phyloP scores from a whole-genome alignment of 1,140 invertebrate genomes.

The Drosophila willistoni region DNA sequence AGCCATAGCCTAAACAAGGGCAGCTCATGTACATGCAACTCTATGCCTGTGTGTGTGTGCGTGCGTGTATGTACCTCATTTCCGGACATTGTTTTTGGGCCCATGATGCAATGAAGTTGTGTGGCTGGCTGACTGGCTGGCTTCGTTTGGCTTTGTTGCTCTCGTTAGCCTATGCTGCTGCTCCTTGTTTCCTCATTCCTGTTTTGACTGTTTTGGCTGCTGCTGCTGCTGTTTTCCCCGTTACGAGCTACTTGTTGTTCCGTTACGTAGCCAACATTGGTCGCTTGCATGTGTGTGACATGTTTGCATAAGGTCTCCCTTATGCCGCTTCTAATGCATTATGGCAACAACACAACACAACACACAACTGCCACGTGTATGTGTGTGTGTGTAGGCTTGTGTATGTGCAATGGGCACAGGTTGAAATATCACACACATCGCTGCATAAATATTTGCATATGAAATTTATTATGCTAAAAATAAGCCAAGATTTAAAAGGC shows the following conservation, averaged over 20 bases:
- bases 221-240: conserved; percentile 41
- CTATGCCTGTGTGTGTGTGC: conserved; percentile 23
- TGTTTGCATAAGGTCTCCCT: conserved; percentile 58
- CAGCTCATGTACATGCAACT: conserved; percentile 22
- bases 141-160: conserved; percentile 46
- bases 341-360: conserved; percentile 54
- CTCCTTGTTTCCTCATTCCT: conserved; percentile 4
- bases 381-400: not conserved
- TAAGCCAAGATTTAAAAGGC: conserved; percentile 77
- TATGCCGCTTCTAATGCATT: conserved; percentile 73
- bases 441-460: conserved; percentile 76
- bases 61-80: conserved; percentile 73
- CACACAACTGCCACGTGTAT: conserved; percentile 50
- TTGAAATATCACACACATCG: conserved; percentile 41
- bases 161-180: conserved; percentile 38
- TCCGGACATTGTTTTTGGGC: conserved; percentile 73
- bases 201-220: conserved; percentile 28
- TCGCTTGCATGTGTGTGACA: conserved; percentile 53
- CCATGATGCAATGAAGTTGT: conserved; percentile 14
- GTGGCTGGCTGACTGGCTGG: conserved; percentile 24
- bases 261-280: conserved; percentile 36
- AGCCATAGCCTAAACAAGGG: conserved; percentile 43
- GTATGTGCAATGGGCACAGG: conserved; percentile 22
- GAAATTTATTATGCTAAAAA: conserved; percentile 80
- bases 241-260: conserved; percentile 80